These are phyloP conservation scores for Dendrocopos noguchii DNA, from an alignment of 2,113 vertebrate genomes.

Conservation along the genomic window DNA sequence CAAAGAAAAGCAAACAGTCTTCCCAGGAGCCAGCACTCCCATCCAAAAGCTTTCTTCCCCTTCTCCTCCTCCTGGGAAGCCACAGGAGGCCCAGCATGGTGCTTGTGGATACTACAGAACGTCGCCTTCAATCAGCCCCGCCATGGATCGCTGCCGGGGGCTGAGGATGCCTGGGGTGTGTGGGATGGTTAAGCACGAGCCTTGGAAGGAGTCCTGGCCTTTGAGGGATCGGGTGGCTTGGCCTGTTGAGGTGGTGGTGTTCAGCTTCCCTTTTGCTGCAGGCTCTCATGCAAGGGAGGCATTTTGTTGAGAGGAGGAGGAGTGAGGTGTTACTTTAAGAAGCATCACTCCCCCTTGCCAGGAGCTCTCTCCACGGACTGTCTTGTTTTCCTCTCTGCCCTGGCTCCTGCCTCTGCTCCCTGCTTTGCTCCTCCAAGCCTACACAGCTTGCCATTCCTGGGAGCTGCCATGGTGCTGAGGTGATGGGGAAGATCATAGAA, in stretches of 20 bases:
- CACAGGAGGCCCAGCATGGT: conserved; percentile 2
- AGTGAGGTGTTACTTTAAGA: conserved; percentile 32
- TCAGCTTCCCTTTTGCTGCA: background rate
- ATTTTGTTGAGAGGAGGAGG: conserved; percentile 24
- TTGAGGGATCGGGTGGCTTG: conserved; percentile 33
- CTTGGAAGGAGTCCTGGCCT: conserved; percentile 36
- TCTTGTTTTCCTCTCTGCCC: conserved; percentile 2
- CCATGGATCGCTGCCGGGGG: background rate
- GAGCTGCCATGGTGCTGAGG: background rate
- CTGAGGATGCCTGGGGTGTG: background rate
- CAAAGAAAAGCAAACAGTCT: conserved; percentile 45
- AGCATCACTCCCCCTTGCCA: background rate
- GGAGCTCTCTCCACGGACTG: background rate
- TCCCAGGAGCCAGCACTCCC: conserved; percentile 32
- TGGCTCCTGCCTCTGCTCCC: background rate
- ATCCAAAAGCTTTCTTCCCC: conserved; percentile 21
- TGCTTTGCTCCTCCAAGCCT: background rate
- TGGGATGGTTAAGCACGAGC: conserved; percentile 32
- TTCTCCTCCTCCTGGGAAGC: conserved; percentile 10
- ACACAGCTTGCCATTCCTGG: background rate
- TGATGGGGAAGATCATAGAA: background rate
- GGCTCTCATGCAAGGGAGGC: conserved; percentile 21
- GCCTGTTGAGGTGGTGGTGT: background rate
- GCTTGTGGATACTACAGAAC: conserved; percentile 24
- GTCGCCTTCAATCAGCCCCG: background rate